Evolutionary conservation across 23 tunicate genomes (phyloP), one percentile per base, ranked within the genome.

Genomic region (Ciona savignyi): DNA sequence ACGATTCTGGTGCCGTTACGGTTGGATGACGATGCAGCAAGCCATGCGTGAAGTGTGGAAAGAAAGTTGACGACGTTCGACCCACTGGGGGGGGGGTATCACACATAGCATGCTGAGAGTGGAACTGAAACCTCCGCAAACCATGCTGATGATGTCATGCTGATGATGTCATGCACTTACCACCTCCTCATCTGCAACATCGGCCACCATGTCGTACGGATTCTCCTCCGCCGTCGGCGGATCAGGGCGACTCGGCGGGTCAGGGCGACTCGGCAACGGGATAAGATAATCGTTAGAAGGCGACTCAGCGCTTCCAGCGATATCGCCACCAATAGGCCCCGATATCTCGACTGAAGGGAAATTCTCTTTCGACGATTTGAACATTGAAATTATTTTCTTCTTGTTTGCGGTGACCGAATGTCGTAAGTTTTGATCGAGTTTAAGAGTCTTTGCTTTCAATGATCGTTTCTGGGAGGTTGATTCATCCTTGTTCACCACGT

Each of bases 291-390:
- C 61, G 23, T 68, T 15, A 26, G 32, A 61, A 0, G 70, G 48
- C 3, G 77, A 73, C 24, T 28, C 25, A 3, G 85, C 73, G 4
- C 64, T 29, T 33, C 63, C 66, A 2, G 72, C 77, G 31, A 77
- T 27, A 66, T 80, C 85, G 1, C 68, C 21, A 20, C 34, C 27
- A 22, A 80, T 77, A 4, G 85, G 85, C 15, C 78, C 78, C 0
- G 85, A 80, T 22, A 80, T 73, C 30, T 80, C 70, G 34, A 80
- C 77, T 70, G 33, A 24, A 1, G 56, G 56, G 2, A 30, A 29
- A 70, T 27, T 27, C 23, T 70, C 56, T 33, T 32, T 32, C 34
- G 33, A 24, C 4, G 51, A 34, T 30, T 60, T 32, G 24, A 70
- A 70, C 56, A 70, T 32, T 19, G 74, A 27, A 51, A 33, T 70